Evolutionary conservation across 2,113 vertebrate genomes (phyloP).

Genomic region (Ammodytes dubius): DNA sequence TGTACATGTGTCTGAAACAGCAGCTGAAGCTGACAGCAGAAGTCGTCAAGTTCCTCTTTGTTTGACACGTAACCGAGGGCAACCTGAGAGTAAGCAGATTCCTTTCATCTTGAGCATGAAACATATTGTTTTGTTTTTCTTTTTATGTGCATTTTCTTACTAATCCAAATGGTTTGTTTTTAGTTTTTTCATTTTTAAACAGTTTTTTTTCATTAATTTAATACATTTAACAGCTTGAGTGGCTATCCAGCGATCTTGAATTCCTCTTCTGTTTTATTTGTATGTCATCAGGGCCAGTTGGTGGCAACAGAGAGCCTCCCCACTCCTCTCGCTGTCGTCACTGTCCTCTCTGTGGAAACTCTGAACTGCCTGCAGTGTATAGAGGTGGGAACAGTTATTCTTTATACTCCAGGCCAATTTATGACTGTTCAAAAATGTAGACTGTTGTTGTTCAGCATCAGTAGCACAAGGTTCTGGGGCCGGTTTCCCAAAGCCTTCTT

Average conservation of each 20-base stretch:
- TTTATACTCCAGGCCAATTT: not conserved
- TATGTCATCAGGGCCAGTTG: slow-evolving; percentile 21
- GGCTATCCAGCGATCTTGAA: not conserved
- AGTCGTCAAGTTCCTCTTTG: slow-evolving; percentile 36
- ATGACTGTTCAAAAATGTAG: not conserved
- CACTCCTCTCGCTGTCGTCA: slow-evolving; percentile 4
- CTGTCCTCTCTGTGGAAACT: slow-evolving; percentile 75
- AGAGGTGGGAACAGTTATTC: not conserved
- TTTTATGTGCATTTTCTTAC: not conserved
- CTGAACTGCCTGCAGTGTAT: not conserved
- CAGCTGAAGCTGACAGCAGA: slow-evolving; percentile 49
- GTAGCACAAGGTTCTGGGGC: not conserved
- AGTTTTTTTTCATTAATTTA: too few relatives aligned
- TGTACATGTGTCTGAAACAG: not conserved
- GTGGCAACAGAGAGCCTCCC: slow-evolving; percentile 17
- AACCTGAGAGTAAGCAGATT: slow-evolving; percentile 58
- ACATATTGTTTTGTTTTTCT: not conserved
- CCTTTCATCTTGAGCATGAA: not conserved
- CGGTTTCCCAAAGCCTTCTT: too few relatives aligned
- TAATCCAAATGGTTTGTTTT: not conserved
- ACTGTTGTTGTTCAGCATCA: not conserved
- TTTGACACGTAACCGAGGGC: slow-evolving; percentile 14
- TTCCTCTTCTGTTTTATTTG: not conserved
- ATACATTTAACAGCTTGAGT: not conserved
- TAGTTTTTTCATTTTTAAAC: not conserved